Percentiles rank a stretch among this genome's conserved stretches.
Evolutionary conservation across 1,140 invertebrate genomes (phyloP).

Genomic region (Lasioglossum albipes): DNA sequence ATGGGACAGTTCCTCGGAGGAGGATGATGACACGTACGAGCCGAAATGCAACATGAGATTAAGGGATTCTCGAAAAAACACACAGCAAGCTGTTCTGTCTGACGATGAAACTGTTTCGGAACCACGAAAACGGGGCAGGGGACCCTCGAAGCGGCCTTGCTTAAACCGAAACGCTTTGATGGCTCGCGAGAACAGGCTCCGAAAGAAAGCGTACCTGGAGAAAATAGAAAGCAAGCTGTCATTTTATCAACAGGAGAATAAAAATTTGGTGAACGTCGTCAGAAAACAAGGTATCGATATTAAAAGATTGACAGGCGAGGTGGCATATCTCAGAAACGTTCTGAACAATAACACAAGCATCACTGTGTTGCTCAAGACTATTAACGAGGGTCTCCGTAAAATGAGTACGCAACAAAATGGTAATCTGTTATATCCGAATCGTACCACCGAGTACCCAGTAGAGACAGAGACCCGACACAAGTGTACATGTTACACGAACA

Average conservation of each 20-base stretch:
- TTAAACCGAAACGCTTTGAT: slow-evolving; percentile 80
- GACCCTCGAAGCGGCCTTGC: slow-evolving; percentile 73
- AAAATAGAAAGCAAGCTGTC: slow-evolving; percentile 80
- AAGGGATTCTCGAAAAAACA: slow-evolving; percentile 12
- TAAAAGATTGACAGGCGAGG: slow-evolving; percentile 77
- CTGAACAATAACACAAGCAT: slow-evolving; percentile 80
- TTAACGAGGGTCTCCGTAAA: slow-evolving; percentile 68
- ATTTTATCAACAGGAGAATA: slow-evolving; percentile 77
- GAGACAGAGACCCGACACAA: neutral
- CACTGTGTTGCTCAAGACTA: slow-evolving; percentile 75
- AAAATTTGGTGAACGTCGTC: slow-evolving; percentile 76
- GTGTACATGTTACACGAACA: neutral
- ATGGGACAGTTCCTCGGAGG: slow-evolving; percentile 23
- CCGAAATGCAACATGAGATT: slow-evolving; percentile 9
- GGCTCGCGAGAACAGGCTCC: slow-evolving; percentile 82
- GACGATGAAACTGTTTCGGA: neutral
- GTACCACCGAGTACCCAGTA: neutral
- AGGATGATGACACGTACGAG: slow-evolving; percentile 17
- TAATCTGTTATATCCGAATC: slow-evolving; percentile 6
- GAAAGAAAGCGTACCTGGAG: slow-evolving; percentile 82
- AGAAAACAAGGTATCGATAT: slow-evolving; percentile 78
- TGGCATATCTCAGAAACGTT: slow-evolving; percentile 80
- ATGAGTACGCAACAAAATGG: slow-evolving; percentile 18
- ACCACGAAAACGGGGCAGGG: slow-evolving; percentile 62
- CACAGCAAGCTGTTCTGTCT: neutral